Conservation (phyloP, 2,888 invertebrate species). For the Caenorhabditis sp. region DNA sequence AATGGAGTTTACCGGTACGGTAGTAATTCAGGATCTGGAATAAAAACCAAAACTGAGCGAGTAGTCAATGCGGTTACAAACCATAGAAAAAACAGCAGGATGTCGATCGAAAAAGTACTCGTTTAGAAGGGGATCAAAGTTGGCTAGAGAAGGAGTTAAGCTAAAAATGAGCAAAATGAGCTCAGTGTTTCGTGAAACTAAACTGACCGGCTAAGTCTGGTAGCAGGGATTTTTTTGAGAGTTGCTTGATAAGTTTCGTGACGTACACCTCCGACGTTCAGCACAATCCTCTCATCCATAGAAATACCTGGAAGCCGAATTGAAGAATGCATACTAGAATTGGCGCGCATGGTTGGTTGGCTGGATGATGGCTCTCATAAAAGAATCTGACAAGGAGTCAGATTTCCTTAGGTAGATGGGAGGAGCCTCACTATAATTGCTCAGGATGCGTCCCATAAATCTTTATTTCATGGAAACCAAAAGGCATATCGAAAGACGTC, state of each 20-base stretch:
- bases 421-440: constrained; percentile 1
- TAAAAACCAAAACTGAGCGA: background rate
- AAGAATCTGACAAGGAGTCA: background rate
- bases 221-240: constrained; percentile 93
- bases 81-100: constrained; percentile 90
- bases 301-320: constrained; percentile 58
- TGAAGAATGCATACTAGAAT: background rate
- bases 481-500: constrained; percentile 18
- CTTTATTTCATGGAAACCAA: background rate
- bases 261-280: constrained; percentile 97
- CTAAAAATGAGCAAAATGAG: constrained; percentile 49
- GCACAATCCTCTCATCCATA: constrained; percentile 89
- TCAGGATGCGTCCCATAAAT: background rate
- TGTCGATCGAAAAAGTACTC: constrained; percentile 97
- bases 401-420: background rate
- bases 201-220: constrained; percentile 87
- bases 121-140: constrained; percentile 98
- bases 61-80: constrained; percentile 12
- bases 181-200: too few relatives aligned
- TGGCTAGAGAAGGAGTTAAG: constrained; percentile 94
- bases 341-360: background rate
- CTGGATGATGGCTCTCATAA: background rate
- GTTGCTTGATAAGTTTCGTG: constrained; percentile 88
- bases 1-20: constrained; percentile 89
- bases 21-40: constrained; percentile 96